Percentiles rank a stretch among this genome's conserved stretches.
Evolutionary conservation across 2,797 vertebrate genomes (phyloP).

Genomic region (Acanthiza pusilla): DNA sequence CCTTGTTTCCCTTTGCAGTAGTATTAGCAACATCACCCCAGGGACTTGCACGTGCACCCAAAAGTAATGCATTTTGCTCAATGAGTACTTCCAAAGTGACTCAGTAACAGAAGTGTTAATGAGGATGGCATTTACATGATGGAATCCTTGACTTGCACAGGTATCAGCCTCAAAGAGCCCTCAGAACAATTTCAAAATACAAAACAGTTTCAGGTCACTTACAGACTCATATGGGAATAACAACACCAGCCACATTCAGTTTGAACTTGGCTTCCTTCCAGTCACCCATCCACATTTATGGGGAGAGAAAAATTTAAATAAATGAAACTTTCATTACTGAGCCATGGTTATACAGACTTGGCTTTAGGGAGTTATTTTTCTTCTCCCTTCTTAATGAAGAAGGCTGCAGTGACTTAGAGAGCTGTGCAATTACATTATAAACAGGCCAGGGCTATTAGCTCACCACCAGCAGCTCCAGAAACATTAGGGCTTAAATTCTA

Average conservation of each 20-base stretch:
- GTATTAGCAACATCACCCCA: not conserved
- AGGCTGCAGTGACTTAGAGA: not conserved
- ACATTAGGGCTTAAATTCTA: not conserved
- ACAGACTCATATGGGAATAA: not conserved
- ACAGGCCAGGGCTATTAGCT: not conserved
- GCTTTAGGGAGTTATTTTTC: not conserved
- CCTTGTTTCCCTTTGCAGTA: not conserved
- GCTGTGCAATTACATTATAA: constrained; percentile 11
- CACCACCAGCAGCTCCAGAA: not conserved
- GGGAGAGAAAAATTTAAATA: not conserved
- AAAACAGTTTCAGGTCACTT: not conserved
- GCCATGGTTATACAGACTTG: not conserved
- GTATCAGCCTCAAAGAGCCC: not conserved
- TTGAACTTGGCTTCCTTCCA: not conserved
- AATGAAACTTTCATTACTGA: not conserved
- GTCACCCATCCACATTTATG: not conserved
- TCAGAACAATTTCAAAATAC: not conserved
- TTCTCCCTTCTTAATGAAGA: not conserved
- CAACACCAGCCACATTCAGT: not conserved
- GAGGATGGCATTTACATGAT: not conserved
- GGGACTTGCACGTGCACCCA: not conserved
- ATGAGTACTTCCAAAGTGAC: not conserved
- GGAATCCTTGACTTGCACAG: not conserved
- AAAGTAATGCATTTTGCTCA: not conserved
- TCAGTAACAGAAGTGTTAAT: not conserved